A percentile compares a stretch with the other conserved stretches of the same genome.
These are phyloP conservation scores for Andrena chrysosceles DNA, from an alignment of 2,888 invertebrate genomes.

Conservation along the genomic window DNA sequence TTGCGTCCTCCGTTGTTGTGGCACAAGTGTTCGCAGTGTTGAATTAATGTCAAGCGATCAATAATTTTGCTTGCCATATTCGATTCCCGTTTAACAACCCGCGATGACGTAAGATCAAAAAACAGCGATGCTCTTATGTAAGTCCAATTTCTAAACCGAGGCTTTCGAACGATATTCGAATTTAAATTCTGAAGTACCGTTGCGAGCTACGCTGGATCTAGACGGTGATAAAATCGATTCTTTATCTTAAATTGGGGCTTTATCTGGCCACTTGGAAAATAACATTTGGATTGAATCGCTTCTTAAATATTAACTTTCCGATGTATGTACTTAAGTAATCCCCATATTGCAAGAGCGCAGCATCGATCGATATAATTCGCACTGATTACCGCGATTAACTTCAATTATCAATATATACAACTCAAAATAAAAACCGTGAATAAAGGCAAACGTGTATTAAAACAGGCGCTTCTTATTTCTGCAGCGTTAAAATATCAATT, in stretches of 20 bases:
- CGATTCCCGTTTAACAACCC: background rate
- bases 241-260: background rate
- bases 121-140: background rate
- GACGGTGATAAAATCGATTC: constrained; percentile 12
- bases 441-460: background rate
- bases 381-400: background rate
- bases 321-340: background rate
- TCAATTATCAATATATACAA: background rate
- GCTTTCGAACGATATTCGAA: background rate
- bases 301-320: background rate
- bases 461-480: constrained; percentile 12
- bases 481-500: constrained; percentile 33
- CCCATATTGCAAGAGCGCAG: constrained; percentile 10
- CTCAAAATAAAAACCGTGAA: constrained; percentile 1
- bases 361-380: constrained; percentile 34
- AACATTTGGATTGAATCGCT: background rate
- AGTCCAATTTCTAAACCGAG: background rate
- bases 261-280: constrained; percentile 4
- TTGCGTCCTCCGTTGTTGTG: background rate
- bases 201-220: background rate
- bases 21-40: background rate
- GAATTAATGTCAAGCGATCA: background rate
- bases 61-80: background rate
- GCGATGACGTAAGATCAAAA: background rate
- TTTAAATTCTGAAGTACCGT: background rate